Conservation (phyloP, 2,113 vertebrate genomes). For the Aythya baeri region DNA sequence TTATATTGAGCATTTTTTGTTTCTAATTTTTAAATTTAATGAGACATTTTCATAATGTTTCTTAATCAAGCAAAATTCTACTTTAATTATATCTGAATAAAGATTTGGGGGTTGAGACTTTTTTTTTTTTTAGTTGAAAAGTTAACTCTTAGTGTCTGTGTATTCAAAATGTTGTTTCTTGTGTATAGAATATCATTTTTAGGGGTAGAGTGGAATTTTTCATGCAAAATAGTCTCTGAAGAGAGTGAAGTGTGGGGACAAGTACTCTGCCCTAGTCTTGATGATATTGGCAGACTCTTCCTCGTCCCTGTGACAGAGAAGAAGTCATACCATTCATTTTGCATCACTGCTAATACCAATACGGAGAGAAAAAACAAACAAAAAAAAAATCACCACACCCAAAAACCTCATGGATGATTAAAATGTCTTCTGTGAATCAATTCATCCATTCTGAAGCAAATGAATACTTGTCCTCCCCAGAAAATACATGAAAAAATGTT, state of each 20-base stretch:
- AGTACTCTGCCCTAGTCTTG: neutral
- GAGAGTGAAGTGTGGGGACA: neutral
- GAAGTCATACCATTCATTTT: neutral
- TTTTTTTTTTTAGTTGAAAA: neutral
- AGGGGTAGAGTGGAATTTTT: neutral
- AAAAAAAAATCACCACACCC: neutral
- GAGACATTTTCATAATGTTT: neutral
- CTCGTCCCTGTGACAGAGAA: neutral
- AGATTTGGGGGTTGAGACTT: neutral
- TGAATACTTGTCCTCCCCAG: neutral
- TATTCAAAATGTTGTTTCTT: neutral
- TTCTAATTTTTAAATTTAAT: neutral
- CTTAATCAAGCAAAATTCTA: neutral
- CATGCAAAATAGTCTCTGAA: neutral
- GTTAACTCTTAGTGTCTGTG: neutral
- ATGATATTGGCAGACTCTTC: neutral
- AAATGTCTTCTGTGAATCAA: conserved; percentile 13
- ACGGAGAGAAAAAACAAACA: neutral
- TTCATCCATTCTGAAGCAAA: conserved; percentile 35
- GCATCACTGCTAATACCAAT: neutral
- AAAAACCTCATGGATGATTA: conserved; percentile 22
- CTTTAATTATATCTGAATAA: neutral
- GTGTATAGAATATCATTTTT: neutral
- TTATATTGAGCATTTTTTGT: neutral
- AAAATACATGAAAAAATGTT: conserved; percentile 1